Evolutionary conservation across 2,888 invertebrate genomes (phyloP), one percentile per base, ranked within the genome.

Genomic region (Noctuana brunneofusca): DNA sequence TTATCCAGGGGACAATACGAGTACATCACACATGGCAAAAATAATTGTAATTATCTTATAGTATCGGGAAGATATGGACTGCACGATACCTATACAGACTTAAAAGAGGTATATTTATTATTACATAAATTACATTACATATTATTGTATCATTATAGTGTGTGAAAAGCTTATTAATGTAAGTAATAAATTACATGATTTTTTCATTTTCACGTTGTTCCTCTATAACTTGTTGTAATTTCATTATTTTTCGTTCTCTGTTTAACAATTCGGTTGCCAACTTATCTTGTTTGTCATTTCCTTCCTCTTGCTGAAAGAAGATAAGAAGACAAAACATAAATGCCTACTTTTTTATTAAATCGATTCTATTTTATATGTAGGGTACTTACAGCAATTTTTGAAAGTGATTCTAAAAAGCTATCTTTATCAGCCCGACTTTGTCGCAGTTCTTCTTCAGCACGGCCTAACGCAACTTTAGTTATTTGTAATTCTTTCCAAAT

Each of bases 401-500:
- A 79, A 50, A 93, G 76, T 2, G 91, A 84, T 63, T 84, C 80
- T 55, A 93, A 75, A 67, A 93, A 91, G 49, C 80, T 88, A 12
- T 92, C 90, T 67, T 92, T 93, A 63, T 93, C 93, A 3, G 80
- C 81, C 49, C 87, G 80, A 66, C 91, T 78, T 65, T 85, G 83
- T 0, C 78, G 73, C 3, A 92, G 71, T 58, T 87, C 86, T 62
- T 91, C 86, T 65, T 88, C 89, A 1, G 87, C 82, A 5, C 78
- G 78, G 1, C 79, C 74, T 24, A 92, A 69, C 0, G 84, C 79
- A 4, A 74, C 71, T 48, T 84, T 77, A 0, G 87, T 80, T 14
- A 73, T 77, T 74, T 92, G 87, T 12, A 93, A 76, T 63, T 93
- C 92, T 70, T 87, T 88, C 86, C 88, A 93, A 65, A 93, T 75